Evolutionary conservation across 2,113 vertebrate species (phyloP).

Genomic region (Hystrix cristata): DNA sequence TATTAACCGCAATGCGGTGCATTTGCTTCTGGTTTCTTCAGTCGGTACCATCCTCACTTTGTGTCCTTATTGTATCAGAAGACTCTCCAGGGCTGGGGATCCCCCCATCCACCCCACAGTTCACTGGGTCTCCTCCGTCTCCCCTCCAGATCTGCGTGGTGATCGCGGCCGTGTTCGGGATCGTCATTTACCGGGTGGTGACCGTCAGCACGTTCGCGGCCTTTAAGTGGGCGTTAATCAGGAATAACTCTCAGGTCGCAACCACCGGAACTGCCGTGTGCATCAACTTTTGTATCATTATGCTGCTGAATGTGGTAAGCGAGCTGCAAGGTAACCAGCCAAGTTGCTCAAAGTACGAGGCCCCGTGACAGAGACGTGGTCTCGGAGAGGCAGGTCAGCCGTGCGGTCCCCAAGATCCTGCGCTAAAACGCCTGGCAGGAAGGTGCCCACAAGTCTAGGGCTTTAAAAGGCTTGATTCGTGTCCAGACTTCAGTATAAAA

Average conservation of each 20-base stretch:
- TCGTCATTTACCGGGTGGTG: conserved; percentile 97
- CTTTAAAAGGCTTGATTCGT: background rate
- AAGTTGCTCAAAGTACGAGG: fast-evolving
- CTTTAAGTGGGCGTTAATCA: conserved; percentile 97
- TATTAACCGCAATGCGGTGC: background rate
- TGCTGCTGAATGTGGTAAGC: conserved; percentile 97
- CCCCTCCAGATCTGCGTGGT: conserved; percentile 94
- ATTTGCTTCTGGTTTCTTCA: background rate
- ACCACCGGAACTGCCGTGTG: conserved; percentile 97
- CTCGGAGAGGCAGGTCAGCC: background rate
- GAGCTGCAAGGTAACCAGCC: background rate
- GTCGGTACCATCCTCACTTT: fast-evolving
- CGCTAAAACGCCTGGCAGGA: background rate
- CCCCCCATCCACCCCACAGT: fast-evolving
- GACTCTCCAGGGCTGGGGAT: background rate
- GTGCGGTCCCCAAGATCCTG: fast-evolving
- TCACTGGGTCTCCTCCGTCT: conserved; percentile 58
- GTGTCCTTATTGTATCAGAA: background rate
- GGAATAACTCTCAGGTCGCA: conserved; percentile 98
- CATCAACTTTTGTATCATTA: conserved; percentile 99
- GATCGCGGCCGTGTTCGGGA: conserved; percentile 96
- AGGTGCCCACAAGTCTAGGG: background rate
- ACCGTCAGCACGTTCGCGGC: conserved; percentile 97
- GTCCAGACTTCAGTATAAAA: background rate
- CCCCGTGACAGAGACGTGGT: background rate